Evolutionary conservation across 2,797 vertebrate species (phyloP), one percentile per base, ranked within the genome.

Genomic region (Sebastes taczanowskii): DNA sequence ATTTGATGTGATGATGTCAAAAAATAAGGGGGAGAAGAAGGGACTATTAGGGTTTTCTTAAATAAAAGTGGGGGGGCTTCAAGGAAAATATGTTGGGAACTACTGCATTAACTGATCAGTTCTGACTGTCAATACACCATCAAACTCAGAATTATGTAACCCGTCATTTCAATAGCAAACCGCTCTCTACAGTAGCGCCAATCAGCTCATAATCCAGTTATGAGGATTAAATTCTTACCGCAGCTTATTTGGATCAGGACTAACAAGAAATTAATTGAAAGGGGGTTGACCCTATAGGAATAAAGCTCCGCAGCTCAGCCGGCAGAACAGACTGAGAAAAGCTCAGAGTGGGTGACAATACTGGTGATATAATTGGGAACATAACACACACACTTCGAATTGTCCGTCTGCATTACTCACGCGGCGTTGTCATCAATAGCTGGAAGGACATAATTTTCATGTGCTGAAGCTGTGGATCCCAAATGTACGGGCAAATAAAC

Each of bases 221-320:
- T 85, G 90, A 80, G 91, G 89, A 94, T 95, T 95, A 95, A 87
- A 95, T 94, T 92, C 94, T 94, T 94, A 94, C 90, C 34, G 87
- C 83, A 87, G 88, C 92, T 95, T 95, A 95, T 94, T 93, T 89
- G 93, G 93, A 94, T 95, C 91, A 92, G 73, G 74, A 86, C 87
- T 89, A 94, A 94, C 92, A 91, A 94, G 92, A 91, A 92, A 93
- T 92, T 93, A 94, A 95, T 95, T 95, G 92, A 94, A 94, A 92
- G 84, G 83, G 77, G 82, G 85, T 80, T 92, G 91, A 95, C 93
- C 94, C 92, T 85, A 81, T 89, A 92, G 89, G 89, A 93, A 91
- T 85, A 84, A 77, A 72, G 78, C 82, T 82, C 58, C 29, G 46
- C 67, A 58, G 85, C 88, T 91, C 86, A 90, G 84, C 86, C 81